phyloP scores from a whole-genome alignment of 2,797 vertebrate species.

The Hemitrygon akajei region DNA sequence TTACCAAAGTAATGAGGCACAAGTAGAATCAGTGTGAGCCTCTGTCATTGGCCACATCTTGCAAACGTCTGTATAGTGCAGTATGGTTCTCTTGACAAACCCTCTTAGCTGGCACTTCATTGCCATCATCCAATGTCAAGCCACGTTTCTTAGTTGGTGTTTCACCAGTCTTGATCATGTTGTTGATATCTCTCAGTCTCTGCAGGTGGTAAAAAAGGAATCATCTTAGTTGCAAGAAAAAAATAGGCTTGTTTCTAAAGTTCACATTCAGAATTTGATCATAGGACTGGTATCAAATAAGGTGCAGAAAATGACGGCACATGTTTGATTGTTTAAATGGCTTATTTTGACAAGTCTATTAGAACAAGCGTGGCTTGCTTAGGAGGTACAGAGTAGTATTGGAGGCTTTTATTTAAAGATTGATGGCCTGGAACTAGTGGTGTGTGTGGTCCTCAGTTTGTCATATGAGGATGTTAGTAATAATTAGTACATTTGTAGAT shows the following conservation, averaged over 20 bases:
- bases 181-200: constrained; percentile 87
- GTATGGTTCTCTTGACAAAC: constrained; percentile 82
- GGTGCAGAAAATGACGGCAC: not conserved
- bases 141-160: constrained; percentile 82
- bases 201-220: constrained; percentile 43
- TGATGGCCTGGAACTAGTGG: no score
- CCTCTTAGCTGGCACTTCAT: constrained; percentile 74
- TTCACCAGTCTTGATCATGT: constrained; percentile 86
- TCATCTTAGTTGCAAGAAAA: not conserved
- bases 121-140: constrained; percentile 72
- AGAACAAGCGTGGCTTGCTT: no score
- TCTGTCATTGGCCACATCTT: constrained; percentile 85
- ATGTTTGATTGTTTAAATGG: not conserved
- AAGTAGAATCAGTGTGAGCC: constrained; percentile 70
- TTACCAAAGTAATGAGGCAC: not conserved
- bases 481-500: no score
- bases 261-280: not conserved
- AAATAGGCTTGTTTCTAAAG: not conserved
- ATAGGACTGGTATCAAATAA: not conserved
- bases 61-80: constrained; percentile 72
- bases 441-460: no score
- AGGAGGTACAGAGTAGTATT: no score
- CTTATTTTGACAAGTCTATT: not conserved
- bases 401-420: no score
- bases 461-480: no score